Evolutionary conservation across 2,797 vertebrate genomes (phyloP), one percentile per base, ranked within the genome.

Genomic region (Microcaecilia unicolor): DNA sequence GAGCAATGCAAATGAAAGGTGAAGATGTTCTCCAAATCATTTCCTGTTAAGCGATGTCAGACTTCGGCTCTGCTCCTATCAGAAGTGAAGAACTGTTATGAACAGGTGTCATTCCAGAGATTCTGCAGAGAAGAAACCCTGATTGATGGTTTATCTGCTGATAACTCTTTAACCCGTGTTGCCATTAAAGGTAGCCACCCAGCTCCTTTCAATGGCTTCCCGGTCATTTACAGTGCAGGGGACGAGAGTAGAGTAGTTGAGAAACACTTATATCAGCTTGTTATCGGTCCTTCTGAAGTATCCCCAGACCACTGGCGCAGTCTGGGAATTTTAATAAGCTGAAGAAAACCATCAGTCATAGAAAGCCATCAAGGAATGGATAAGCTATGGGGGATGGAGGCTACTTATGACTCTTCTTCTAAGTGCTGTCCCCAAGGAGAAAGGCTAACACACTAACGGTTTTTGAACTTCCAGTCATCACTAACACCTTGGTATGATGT

Each of bases 91-190:
- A n/a, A n/a, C n/a, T n/a, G n/a, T n/a, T n/a, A n/a, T n/a, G 15
- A 25, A 28, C 51, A 7, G 49, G 34, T 34, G 13, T 43, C 31
- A 39, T 48, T 55, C 43, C 42, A 35, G 44, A 55, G 18, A 64
- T 44, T 30, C 30, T 48, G 44, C 17, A 44, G 27, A 43, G 28
- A 51, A 57, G 51, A 61, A 44, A 58, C 43, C 36, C 4, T 38
- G 43, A 55, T 51, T 51, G 47, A 39, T 25, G 15, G 26, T 28
- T 4, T 41, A 25, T 43, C 44, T 46, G 22, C 28, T 42, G 43
- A 55, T 37, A 54, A 22, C 28, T 53, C 28, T 45, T 46, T 51
- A 31, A 51, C 49, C 55, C n/a, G n/a, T 67, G 66, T 45, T 53
- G 45, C 39, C 9, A 9, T 13, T n/a, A 21, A 54, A 39, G 2